Percentiles rank a stretch among this genome's conserved stretches.
Evolutionary conservation across 1,140 invertebrate genomes (phyloP).

Genomic region (Scaptodrosophila lebanonensis): DNA sequence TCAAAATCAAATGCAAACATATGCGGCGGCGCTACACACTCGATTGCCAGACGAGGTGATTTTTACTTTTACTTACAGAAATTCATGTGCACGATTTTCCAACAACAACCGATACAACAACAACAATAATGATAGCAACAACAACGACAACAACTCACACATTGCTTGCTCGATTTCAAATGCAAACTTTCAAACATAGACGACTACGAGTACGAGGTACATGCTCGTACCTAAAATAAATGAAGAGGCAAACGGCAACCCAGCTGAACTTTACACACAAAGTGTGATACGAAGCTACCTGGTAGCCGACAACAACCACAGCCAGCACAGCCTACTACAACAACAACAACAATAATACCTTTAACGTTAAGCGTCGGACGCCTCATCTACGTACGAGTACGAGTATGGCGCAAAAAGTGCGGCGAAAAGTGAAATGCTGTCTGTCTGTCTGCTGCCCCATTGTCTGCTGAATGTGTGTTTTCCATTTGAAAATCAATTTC

Average conservation of each 20-base stretch:
- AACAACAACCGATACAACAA: constrained; percentile 25
- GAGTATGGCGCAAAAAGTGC: no score
- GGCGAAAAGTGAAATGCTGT: constrained; percentile 59
- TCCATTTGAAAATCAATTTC: constrained; percentile 58
- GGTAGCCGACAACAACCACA: no score
- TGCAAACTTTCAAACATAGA: constrained; percentile 67
- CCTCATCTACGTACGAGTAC: no score
- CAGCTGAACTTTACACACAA: constrained; percentile 27
- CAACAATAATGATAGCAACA: no score
- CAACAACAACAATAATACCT: no score
- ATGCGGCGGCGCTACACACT: constrained; percentile 44
- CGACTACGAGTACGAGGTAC: no score
- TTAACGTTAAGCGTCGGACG: no score
- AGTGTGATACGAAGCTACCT: constrained; percentile 51
- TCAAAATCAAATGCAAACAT: constrained; percentile 67
- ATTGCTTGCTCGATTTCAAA: constrained; percentile 53
- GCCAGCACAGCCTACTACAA: no score
- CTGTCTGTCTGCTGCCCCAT: constrained; percentile 28
- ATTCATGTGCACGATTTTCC: constrained; percentile 71
- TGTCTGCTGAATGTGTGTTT: constrained; percentile 37
- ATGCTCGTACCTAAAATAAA: no score
- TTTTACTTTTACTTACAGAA: constrained; percentile 66
- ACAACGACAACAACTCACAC: constrained; percentile 16
- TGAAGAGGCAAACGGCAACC: constrained; percentile 51
- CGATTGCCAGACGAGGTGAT: constrained; percentile 43